phyloP scores from a whole-genome alignment of 2,797 vertebrate genomes.

The Alauda arvensis region DNA sequence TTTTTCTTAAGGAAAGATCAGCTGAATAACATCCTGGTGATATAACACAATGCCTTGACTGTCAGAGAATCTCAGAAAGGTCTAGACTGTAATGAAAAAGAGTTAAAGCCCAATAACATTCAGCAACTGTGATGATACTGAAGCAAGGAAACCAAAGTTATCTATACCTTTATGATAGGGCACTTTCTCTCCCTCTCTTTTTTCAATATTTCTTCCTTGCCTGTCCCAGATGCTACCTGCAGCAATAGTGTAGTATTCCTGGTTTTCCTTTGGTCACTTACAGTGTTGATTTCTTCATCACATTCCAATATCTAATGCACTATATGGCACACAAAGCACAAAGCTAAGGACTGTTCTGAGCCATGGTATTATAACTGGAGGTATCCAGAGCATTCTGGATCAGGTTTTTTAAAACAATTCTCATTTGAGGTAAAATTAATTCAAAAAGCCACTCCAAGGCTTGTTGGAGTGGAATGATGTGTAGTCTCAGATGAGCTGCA shows the following conservation, averaged over 20 bases:
- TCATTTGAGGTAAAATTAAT: neutral
- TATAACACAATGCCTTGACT: neutral
- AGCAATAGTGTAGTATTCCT: neutral
- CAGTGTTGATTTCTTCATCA: neutral
- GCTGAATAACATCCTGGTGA: constrained; percentile 8
- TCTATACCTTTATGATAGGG: neutral
- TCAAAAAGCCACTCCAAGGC: neutral
- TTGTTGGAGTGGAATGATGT: neutral
- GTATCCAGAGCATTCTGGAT: neutral
- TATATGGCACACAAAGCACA: neutral
- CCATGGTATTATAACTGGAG: neutral
- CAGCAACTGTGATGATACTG: neutral
- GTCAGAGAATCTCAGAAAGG: neutral
- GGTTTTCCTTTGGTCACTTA: neutral
- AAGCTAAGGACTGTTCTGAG: neutral
- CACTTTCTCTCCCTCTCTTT: neutral
- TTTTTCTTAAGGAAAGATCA: constrained; percentile 28
- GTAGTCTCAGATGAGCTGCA: neutral
- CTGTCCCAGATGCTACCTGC: neutral
- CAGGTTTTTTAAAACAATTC: neutral
- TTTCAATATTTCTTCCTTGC: neutral
- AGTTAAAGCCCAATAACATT: neutral
- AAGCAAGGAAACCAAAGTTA: neutral
- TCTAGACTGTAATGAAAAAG: neutral
- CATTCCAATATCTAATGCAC: neutral